These are phyloP conservation scores for Macaca nemestrina DNA, from an alignment of 2,113 vertebrate genomes.

Conservation along the genomic window DNA sequence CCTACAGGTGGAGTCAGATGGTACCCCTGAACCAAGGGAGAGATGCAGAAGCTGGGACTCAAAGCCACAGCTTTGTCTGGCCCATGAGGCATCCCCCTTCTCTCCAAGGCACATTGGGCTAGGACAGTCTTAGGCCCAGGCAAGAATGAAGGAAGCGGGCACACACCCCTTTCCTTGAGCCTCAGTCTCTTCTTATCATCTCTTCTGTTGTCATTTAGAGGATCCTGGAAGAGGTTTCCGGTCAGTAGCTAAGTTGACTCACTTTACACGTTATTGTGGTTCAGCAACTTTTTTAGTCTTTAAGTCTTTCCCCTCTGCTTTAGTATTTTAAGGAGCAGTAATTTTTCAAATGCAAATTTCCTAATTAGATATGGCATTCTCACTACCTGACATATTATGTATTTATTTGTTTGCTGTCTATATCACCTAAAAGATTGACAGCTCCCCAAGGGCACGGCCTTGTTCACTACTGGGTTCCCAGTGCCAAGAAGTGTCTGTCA, in stretches of 20 bases:
- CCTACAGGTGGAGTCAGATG: neutral
- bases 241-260: neutral
- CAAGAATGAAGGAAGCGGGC: neutral
- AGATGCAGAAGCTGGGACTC: neutral
- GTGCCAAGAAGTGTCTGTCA: neutral
- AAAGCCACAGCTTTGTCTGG: neutral
- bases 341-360: conserved; percentile 37
- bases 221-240: neutral
- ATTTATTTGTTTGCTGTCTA: neutral
- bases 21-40: neutral
- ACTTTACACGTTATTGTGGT: neutral
- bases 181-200: neutral
- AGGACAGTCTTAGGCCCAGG: neutral
- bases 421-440: neutral
- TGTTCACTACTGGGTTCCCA: neutral
- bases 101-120: neutral
- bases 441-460: neutral
- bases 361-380: neutral
- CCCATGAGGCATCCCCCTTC: neutral
- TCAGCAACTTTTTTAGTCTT: neutral
- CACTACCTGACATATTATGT: neutral
- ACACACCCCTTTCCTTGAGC: neutral
- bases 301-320: neutral
- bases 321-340: conserved; percentile 48
- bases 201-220: neutral